Base-by-base conservation (phyloP, 2,113 vertebrate species). In the Plectropomus leopardus region DNA sequence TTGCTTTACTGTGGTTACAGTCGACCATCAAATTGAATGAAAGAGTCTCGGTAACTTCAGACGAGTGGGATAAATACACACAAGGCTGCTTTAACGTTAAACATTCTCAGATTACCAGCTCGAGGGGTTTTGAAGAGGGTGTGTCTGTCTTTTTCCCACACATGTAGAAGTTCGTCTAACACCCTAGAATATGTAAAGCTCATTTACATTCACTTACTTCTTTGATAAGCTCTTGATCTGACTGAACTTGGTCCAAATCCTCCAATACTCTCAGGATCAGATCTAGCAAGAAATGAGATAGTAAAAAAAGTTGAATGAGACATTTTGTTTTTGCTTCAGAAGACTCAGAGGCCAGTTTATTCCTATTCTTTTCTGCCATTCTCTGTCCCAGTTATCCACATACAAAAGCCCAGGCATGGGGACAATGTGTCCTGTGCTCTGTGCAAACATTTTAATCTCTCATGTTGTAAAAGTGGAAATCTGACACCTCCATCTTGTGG, bases 131-230 rank as follows among this genome's bases (percentile, higher is more conserved):
- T 45, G n/a, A 26, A 16, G 8, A 80, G 21, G 70, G 34, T 17
- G 76, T 72, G 70, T n/a, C 51, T 30, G 23, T 28, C 26, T 47
- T 60, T 34, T 67, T 45, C 17, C 26, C 59, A 23, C 30, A 45
- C 4, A 47, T 6, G 5, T 32, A 47, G 15, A 42, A 19, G 7
- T 42, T 63, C 13, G 55, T n/a, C n/a, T 1, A 21, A 11, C n/a
- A 47, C 30, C 26, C n/a, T 42, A 9, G 45, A 60, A 66, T 23
- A 63, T 34, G 23, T 58, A 1, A 61, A 76, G 6, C 32, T 71
- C 9, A 45, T 47, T 19, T 24, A 10, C 10, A 24, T 34, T 71
- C 11, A 72, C 92, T 88, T 87, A 95, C 95, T 79, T 92, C 1
- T 72, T 76, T 89, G 30, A 89, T 24, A 10, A 28, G 3, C 1